Conservation (phyloP, 2,888 invertebrate species). For the Liopterus haemorrhoidalis region DNA sequence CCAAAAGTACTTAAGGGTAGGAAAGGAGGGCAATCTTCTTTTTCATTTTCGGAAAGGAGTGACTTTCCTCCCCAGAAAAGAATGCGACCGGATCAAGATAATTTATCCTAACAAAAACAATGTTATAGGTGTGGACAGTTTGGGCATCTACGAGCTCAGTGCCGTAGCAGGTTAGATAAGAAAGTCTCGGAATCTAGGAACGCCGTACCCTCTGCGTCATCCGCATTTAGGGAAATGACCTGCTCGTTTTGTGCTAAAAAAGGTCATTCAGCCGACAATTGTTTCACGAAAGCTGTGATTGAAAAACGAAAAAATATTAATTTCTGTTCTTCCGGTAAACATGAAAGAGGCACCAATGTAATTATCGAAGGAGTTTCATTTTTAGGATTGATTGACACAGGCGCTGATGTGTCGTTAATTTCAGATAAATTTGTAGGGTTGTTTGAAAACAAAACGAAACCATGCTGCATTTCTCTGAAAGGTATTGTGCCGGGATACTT, state of each 20-base stretch:
- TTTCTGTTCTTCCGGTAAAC: constrained; percentile 1
- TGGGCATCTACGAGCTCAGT: constrained; percentile 1
- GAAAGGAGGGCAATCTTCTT: too few species aligned
- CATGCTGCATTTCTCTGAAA: constrained; percentile 3
- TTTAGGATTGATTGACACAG: constrained; percentile 3
- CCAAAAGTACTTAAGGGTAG: background rate
- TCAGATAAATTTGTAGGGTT: background rate
- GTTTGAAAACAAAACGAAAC: constrained; percentile 1
- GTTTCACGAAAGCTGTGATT: too few species aligned
- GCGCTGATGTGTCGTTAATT: constrained; percentile 4
- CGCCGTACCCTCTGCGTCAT: background rate
- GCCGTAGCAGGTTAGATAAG: background rate
- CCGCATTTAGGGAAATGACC: background rate
- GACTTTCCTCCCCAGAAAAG: background rate
- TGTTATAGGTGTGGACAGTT: constrained; percentile 2
- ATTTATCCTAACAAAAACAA: too few species aligned
- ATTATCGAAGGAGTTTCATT: background rate
- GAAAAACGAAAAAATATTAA: constrained; percentile 1
- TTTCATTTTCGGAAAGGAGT: background rate
- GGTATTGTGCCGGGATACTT: constrained; percentile 1
- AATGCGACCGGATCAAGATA: background rate
- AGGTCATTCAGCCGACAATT: background rate
- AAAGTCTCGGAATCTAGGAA: background rate
- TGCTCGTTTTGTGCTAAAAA: constrained; percentile 4
- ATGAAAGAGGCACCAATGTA: background rate